Base-by-base conservation (phyloP, 1,140 invertebrate genomes). In the Drosophila pruinosa region DNA sequence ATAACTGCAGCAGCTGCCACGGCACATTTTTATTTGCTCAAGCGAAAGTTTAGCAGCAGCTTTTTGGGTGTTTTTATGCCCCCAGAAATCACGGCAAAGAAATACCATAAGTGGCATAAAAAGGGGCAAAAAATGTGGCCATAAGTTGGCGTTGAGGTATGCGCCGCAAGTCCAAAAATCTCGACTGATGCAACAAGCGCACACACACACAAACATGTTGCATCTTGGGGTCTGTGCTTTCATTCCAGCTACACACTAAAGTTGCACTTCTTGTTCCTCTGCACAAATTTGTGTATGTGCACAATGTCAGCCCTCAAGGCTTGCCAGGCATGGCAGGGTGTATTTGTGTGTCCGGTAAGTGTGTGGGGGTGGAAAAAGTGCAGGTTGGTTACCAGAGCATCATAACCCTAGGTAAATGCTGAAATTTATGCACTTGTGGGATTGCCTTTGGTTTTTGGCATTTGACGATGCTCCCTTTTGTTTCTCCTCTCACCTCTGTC, bases 381-480 rank as follows among this genome's bases (percentile, higher is more conserved):
- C 41, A 31, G 17, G 28, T 6, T 34, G 36, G 26, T 14, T 57
- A 24, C 22, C n/a, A 43, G 14, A 56, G 65, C 58, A 69, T 80
- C 64, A 77, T 80, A 85, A 67, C 77, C 64, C 57, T 39, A 22
- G 45, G 64, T 63, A 80, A 77, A 64, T 59, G 68, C 69, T 65
- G 34, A 56, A 85, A 85, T 85, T 86, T 85, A 86, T 85, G 82
- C 73, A 85, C 80, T 81, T 77, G 68, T 74, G 80, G 69, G 69
- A 85, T 78, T 39, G 57, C 41, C 14, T 63, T 54, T 26, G 56
- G 31, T 26, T 43, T 54, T 8, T 17, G 36, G 14, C 38, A 24
- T 58, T 71, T 31, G n/a, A 3, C n/a, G n/a, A 31, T 52, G 43
- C 3, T 14, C 63, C 38, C 36, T 36, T 28, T 47, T 21, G 26